These are phyloP conservation scores for Stegana nigrithorax DNA, from an alignment of 2,888 invertebrate species.

Conservation along the genomic window DNA sequence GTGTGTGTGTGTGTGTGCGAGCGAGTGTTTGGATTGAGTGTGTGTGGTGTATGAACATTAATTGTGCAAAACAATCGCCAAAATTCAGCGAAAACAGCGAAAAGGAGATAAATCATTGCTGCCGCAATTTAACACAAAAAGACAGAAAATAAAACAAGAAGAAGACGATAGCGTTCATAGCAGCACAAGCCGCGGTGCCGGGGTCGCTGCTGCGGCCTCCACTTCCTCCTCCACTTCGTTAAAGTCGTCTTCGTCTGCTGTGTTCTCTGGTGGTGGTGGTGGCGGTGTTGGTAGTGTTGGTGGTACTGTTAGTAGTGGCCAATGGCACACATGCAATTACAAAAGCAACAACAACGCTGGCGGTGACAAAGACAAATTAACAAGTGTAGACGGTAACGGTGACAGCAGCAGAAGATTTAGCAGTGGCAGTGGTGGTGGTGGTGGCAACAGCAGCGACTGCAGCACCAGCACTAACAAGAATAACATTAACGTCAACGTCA, in stretches of 20 bases:
- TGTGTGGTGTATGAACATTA: slow-evolving; percentile 34
- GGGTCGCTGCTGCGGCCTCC: slow-evolving; percentile 32
- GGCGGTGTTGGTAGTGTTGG: slow-evolving; percentile 27
- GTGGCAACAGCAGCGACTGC: slow-evolving; percentile 15
- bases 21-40: slow-evolving; percentile 5
- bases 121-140: slow-evolving; percentile 47
- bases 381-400: slow-evolving; percentile 5
- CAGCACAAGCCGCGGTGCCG: slow-evolving; percentile 36
- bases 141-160: slow-evolving; percentile 55
- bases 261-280: slow-evolving; percentile 45
- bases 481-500: background rate
- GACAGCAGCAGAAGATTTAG: background rate
- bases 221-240: too few relatives aligned
- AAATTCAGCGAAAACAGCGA: slow-evolving; percentile 61
- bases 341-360: too few relatives aligned
- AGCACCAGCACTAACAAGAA: background rate
- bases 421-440: slow-evolving; percentile 4
- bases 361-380: background rate
- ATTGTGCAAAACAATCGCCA: slow-evolving; percentile 50
- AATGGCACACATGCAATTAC: background rate
- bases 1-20: slow-evolving; percentile 26
- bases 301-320: slow-evolving; percentile 14
- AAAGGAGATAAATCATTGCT: slow-evolving; percentile 55
- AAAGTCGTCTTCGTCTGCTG: too few relatives aligned
- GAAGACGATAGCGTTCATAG: slow-evolving; percentile 41